Conservation (phyloP, 2,888 invertebrate genomes). For the Linnaemya vulpina region DNA sequence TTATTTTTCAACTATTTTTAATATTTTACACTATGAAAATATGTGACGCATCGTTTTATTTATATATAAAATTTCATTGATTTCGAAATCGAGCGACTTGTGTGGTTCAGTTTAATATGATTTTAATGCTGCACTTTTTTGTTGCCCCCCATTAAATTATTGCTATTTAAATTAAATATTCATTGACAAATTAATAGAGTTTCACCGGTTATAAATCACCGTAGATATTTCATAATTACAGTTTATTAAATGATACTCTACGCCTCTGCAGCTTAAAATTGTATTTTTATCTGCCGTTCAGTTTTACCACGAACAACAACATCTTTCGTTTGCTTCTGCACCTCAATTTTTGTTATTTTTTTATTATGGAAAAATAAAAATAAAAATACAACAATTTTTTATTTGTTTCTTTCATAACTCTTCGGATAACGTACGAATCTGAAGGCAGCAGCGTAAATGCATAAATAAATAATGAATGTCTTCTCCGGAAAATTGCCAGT, state of each 20-base stretch:
- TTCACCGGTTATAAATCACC: conserved; percentile 64
- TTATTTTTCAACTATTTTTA: too few species aligned
- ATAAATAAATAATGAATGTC: conserved; percentile 66
- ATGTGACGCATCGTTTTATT: background rate
- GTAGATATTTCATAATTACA: conserved; percentile 64
- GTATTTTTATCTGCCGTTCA: conserved; percentile 17
- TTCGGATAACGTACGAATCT: conserved; percentile 5
- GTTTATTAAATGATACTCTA: conserved; percentile 58
- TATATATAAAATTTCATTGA: background rate
- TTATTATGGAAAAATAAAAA: conserved; percentile 19
- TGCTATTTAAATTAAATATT: conserved; percentile 61
- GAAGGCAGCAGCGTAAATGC: conserved; percentile 29
- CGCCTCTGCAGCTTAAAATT: conserved; percentile 54
- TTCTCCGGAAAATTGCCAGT: conserved; percentile 69
- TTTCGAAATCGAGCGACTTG: background rate
- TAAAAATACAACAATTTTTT: background rate
- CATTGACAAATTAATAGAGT: conserved; percentile 68
- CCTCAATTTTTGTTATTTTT: conserved; percentile 8
- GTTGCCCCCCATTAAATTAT: conserved; percentile 50
- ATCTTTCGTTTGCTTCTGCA: conserved; percentile 30
- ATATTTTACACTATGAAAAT: background rate
- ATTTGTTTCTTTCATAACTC: conserved; percentile 11
- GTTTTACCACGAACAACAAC: background rate
- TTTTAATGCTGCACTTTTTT: conserved; percentile 1
- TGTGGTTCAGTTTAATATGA: conserved; percentile 11